Conservation (phyloP, 2,888 invertebrate species). For the Gibbula magus region DNA sequence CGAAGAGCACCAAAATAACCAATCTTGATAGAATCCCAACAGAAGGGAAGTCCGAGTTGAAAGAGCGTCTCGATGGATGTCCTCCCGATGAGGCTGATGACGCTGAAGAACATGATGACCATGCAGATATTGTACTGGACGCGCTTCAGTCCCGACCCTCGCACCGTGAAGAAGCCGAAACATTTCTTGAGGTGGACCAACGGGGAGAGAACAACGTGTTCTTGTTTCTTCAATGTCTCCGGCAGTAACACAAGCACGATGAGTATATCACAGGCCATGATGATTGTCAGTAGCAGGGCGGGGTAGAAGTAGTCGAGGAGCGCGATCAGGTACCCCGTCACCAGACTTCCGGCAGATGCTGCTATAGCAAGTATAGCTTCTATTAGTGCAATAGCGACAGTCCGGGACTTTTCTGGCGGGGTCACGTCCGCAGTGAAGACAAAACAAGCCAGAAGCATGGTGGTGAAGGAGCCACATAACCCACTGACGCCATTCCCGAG, state of each 20-base stretch:
- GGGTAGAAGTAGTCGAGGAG: conserved; percentile 36
- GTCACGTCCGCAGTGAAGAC: conserved; percentile 48
- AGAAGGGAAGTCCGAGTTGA: conserved; percentile 47
- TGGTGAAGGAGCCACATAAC: conserved; percentile 40
- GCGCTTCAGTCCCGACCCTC: conserved; percentile 30
- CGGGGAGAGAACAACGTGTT: conserved; percentile 33
- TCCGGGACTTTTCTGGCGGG: conserved; percentile 37
- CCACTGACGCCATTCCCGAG: conserved; percentile 45
- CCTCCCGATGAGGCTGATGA: conserved; percentile 33
- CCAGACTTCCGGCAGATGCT: conserved; percentile 29
- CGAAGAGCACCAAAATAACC: conserved; percentile 42
- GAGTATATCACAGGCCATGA: conserved; percentile 26
- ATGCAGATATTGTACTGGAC: conserved; percentile 40
- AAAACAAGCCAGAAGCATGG: conserved; percentile 35
- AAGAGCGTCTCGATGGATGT: conserved; percentile 44
- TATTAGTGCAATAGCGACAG: conserved; percentile 40
- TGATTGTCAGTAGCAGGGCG: conserved; percentile 28
- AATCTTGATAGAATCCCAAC: conserved; percentile 48
- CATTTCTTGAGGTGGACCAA: conserved; percentile 39
- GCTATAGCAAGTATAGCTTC: conserved; percentile 43
- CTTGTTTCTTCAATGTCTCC: not conserved
- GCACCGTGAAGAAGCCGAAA: conserved; percentile 38
- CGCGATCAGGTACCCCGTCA: conserved; percentile 44
- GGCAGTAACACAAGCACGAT: conserved; percentile 37
- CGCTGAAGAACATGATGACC: conserved; percentile 31